phyloP scores from a whole-genome alignment of 2,888 invertebrate species.

The Pycnomerus fuliginosus region DNA sequence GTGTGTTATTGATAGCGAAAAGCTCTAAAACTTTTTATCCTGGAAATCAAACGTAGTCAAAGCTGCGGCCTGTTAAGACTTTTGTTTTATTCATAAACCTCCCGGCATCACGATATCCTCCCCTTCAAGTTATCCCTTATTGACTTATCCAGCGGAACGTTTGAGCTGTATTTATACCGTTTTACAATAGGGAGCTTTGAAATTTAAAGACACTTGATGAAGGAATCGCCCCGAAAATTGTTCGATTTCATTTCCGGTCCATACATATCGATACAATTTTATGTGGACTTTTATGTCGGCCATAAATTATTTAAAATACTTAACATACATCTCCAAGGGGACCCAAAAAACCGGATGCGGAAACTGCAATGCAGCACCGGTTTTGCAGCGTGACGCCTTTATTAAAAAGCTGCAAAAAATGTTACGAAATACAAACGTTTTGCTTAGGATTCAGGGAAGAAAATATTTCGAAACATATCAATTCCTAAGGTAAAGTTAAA shows the following conservation, averaged over 20 bases:
- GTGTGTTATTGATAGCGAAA: constrained; percentile 28
- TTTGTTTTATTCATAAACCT: constrained; percentile 56
- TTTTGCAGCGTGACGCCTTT: too few relatives aligned
- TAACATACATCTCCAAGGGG: too few relatives aligned
- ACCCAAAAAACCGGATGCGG: too few relatives aligned
- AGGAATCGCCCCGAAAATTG: constrained; percentile 37
- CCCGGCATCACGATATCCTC: constrained; percentile 47
- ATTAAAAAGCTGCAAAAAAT: too few relatives aligned
- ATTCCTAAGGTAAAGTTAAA: too few relatives aligned
- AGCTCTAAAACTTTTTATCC: constrained; percentile 34
- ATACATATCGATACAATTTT: constrained; percentile 33
- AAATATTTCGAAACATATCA: too few relatives aligned
- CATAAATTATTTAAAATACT: constrained; percentile 12
- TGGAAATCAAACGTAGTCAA: constrained; percentile 42
- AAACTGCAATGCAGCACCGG: too few relatives aligned
- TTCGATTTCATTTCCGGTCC: constrained; percentile 34
- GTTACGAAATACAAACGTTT: too few relatives aligned
- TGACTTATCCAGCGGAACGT: constrained; percentile 51
- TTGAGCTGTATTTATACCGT: constrained; percentile 49
- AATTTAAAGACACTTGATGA: constrained; percentile 48
- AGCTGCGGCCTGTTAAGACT: constrained; percentile 50
- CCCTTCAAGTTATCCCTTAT: constrained; percentile 51
- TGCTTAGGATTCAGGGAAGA: too few relatives aligned
- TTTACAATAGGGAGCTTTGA: constrained; percentile 47
- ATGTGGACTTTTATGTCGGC: constrained; percentile 2